phyloP scores from a whole-genome alignment of 2,113 vertebrate genomes.

The Chloropsis cyanopogon region DNA sequence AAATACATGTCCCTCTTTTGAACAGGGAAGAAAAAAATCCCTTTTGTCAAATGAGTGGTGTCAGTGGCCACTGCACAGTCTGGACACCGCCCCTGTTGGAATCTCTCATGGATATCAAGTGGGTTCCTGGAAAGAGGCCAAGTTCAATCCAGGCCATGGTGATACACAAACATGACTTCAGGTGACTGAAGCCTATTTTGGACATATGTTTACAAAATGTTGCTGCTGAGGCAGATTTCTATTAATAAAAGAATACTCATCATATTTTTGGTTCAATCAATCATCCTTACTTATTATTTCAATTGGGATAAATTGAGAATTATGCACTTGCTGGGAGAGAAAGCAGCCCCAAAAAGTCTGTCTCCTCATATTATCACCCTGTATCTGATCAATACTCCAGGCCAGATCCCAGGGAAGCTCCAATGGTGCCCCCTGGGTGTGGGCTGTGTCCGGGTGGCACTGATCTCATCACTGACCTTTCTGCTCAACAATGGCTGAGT shows the following conservation, averaged over 20 bases:
- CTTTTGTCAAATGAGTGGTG: background rate
- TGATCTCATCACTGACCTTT: background rate
- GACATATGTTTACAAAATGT: background rate
- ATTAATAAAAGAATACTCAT: background rate
- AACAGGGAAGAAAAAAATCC: background rate
- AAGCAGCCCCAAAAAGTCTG: background rate
- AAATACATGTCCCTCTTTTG: background rate
- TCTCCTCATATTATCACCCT: background rate
- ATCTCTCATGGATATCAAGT: conserved; percentile 2
- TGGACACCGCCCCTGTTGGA: background rate
- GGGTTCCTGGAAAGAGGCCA: background rate
- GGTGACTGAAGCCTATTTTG: background rate
- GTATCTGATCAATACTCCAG: background rate
- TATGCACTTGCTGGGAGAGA: rapidly evolving
- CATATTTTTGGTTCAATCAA: background rate
- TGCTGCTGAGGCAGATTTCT: background rate
- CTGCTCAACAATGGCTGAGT: background rate
- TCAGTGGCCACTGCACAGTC: background rate
- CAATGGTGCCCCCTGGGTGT: rapidly evolving
- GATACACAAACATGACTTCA: background rate
- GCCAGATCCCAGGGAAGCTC: background rate
- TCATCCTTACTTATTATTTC: background rate
- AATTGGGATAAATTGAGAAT: background rate
- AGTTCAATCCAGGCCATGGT: background rate
- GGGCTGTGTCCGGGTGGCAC: background rate